These are phyloP conservation scores for Scaptomyza graminum DNA, from an alignment of 1,140 invertebrate species.

Conservation along the genomic window DNA sequence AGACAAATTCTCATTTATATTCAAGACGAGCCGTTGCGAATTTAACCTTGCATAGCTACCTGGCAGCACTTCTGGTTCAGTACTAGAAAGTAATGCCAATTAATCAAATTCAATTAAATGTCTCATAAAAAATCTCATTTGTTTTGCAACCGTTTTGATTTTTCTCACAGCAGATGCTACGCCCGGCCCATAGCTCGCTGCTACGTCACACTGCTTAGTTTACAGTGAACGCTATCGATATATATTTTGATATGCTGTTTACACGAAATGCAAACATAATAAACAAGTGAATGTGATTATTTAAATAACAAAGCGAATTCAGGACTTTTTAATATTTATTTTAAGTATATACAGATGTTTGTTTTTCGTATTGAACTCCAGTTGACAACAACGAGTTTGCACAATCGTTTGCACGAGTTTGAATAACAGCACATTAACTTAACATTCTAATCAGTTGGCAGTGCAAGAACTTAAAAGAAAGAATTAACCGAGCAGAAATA, in stretches of 20 bases:
- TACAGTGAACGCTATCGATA: slow-evolving; percentile 24
- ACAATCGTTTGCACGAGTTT: slow-evolving; percentile 6
- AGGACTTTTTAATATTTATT: not conserved
- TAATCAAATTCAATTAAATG: slow-evolving; percentile 5
- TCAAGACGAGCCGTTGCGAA: slow-evolving; percentile 3
- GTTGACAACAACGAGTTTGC: not conserved
- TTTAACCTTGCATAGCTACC: slow-evolving; percentile 16
- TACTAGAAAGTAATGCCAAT: not conserved
- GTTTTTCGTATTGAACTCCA: not conserved
- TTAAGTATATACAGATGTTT: not conserved
- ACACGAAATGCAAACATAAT: not conserved
- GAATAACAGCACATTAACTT: slow-evolving; percentile 2
- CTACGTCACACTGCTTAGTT: slow-evolving; percentile 13
- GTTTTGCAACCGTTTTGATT: slow-evolving; percentile 28
- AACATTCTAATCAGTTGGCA: not conserved
- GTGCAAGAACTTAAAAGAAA: not conserved
- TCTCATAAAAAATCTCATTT: not conserved
- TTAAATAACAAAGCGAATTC: too few relatives aligned
- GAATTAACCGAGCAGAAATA: not conserved
- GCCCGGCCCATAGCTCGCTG: slow-evolving; percentile 17
- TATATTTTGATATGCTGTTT: slow-evolving; percentile 4
- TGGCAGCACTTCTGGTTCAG: slow-evolving; percentile 3
- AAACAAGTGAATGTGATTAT: not conserved
- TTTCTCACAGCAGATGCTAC: slow-evolving; percentile 12
- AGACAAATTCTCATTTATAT: slow-evolving; percentile 25